Percentiles rank a stretch among this genome's conserved stretches.
These are phyloP conservation scores for Thunnus thynnus DNA, from an alignment of 2,113 vertebrate species.

Conservation along the genomic window DNA sequence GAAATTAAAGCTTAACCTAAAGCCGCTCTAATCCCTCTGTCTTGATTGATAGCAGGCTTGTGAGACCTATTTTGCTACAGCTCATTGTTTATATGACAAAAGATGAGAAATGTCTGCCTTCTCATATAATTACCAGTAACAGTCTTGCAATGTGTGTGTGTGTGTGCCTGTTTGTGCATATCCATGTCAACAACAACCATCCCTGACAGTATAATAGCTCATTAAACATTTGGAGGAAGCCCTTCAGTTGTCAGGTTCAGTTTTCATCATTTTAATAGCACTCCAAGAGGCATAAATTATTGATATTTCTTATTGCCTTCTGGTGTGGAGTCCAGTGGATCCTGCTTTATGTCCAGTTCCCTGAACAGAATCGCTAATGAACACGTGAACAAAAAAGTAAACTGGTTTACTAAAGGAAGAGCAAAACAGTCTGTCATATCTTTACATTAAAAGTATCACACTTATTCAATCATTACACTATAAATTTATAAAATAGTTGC, in stretches of 20 bases:
- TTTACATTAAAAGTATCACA: no score
- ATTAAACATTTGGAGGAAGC: conserved; percentile 41
- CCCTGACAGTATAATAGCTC: conserved; percentile 24
- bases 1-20: conserved; percentile 63
- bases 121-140: conserved; percentile 49
- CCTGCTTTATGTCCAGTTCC: not conserved
- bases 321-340: not conserved
- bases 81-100: conserved; percentile 52
- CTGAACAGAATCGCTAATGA: not conserved
- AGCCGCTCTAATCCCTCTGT: conserved; percentile 58
- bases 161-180: not conserved
- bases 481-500: not conserved
- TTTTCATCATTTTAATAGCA: conserved; percentile 27
- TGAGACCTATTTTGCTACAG: conserved; percentile 28
- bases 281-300: conserved; percentile 15
- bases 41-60: conserved; percentile 52
- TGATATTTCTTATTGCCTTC: conserved; percentile 2
- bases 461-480: no score
- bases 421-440: not conserved
- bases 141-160: not conserved
- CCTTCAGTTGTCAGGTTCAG: conserved; percentile 26
- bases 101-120: conserved; percentile 41
- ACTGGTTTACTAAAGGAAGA: not conserved
- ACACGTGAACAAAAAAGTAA: not conserved
- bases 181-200: conserved; percentile 31